phyloP scores from a whole-genome alignment of 2,797 vertebrate species.

The Denticeps clupeoides region DNA sequence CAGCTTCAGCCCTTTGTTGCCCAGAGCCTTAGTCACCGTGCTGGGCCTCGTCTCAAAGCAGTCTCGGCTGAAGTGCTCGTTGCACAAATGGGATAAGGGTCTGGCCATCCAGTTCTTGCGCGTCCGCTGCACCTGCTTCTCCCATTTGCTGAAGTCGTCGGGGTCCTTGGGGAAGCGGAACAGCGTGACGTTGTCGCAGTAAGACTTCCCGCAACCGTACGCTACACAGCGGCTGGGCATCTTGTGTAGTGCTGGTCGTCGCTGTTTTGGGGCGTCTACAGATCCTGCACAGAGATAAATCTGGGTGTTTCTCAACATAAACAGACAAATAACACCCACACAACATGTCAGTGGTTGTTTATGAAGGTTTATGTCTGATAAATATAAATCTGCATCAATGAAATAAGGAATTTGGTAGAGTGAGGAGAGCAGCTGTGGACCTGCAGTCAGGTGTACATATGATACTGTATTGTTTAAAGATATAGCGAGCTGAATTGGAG shows the following conservation, averaged over 20 bases:
- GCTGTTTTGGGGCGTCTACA: no score
- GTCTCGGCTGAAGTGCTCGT: slow-evolving; percentile 61
- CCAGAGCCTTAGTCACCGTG: slow-evolving; percentile 9
- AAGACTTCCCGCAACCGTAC: slow-evolving; percentile 57
- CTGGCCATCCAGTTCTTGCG: slow-evolving; percentile 49
- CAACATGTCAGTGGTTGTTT: no score
- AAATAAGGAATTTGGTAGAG: no score
- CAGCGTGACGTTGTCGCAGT: slow-evolving; percentile 47
- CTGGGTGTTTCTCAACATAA: no score
- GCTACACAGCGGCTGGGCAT: slow-evolving; percentile 62
- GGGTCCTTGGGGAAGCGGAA: slow-evolving; percentile 60
- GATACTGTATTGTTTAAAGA: no score
- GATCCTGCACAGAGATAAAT: no score
- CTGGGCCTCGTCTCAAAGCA: slow-evolving; percentile 49
- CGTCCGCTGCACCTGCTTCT: slow-evolving; percentile 62
- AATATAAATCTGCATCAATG: no score
- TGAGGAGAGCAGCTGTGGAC: no score
- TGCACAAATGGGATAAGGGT: slow-evolving; percentile 53
- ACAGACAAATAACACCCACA: no score
- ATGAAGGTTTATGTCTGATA: no score
- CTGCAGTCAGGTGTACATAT: no score
- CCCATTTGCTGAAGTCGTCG: slow-evolving; percentile 55
- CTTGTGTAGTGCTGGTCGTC: slow-evolving; percentile 2
- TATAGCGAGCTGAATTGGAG: no score
- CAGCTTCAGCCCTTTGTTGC: slow-evolving; percentile 36